These are phyloP conservation scores for Plodia interpunctella DNA, from an alignment of 1,140 invertebrate genomes.

Conservation along the genomic window DNA sequence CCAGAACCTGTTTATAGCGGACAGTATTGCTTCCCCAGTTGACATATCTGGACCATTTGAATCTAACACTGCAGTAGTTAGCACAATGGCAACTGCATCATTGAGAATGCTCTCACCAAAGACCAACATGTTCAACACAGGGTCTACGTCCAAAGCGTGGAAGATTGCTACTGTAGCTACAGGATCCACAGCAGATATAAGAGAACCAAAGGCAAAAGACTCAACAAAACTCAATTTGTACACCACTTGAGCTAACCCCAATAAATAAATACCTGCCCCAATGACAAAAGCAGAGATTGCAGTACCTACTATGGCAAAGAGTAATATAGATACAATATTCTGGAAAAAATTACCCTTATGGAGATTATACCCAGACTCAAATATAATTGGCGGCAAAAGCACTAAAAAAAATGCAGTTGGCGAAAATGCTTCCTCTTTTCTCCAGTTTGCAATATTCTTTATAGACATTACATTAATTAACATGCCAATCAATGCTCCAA, in stretches of 20 bases:
- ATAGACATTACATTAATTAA: conserved; percentile 94
- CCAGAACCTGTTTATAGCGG: conserved; percentile 94
- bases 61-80: conserved; percentile 93
- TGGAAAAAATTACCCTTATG: conserved; percentile 99
- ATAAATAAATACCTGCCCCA: conserved; percentile 95
- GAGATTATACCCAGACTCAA: conserved; percentile 99
- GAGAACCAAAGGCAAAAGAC: conserved; percentile 98
- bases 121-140: conserved; percentile 98
- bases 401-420: conserved; percentile 98
- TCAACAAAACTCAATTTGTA: conserved; percentile 96
- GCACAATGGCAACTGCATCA: conserved; percentile 98
- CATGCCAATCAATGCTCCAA: conserved; percentile 94
- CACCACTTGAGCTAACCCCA: conserved; percentile 92
- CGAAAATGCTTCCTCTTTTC: conserved; percentile 97
- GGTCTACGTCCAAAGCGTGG: conserved; percentile 96
- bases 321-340: conserved; percentile 95
- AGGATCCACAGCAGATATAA: conserved; percentile 99
- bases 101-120: conserved; percentile 99
- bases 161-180: conserved; percentile 99
- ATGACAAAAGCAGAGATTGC: conserved; percentile 96
- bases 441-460: conserved; percentile 94
- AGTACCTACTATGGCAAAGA: conserved; percentile 98
- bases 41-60: conserved; percentile 85
- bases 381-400: conserved; percentile 98
- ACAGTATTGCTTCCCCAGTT: conserved; percentile 89